Evolutionary conservation across 2,797 vertebrate genomes (phyloP).

Genomic region (Antennarius maculatus): DNA sequence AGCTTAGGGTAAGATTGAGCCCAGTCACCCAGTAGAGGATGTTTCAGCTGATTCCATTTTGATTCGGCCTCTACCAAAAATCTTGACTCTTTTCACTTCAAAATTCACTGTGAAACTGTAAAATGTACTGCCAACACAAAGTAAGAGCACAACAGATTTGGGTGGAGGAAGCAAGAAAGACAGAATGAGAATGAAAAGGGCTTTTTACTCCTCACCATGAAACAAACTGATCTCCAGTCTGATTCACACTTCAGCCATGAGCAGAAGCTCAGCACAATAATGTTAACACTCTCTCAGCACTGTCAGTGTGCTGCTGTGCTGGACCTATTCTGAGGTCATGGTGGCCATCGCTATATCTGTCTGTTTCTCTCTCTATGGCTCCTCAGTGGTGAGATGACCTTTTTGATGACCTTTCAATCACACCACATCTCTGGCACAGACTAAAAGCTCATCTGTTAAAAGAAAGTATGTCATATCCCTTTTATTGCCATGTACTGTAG

Average conservation of each 20-base stretch:
- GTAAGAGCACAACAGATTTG: too few species aligned
- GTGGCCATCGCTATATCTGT: conserved; percentile 15
- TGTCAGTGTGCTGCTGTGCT: conserved; percentile 26
- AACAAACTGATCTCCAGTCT: background rate
- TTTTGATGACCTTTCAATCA: conserved; percentile 11
- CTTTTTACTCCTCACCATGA: conserved; percentile 15
- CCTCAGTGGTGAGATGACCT: conserved; percentile 27
- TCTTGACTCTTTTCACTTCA: too few species aligned
- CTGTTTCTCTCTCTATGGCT: conserved; percentile 16
- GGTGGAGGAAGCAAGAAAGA: too few species aligned
- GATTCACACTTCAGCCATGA: background rate
- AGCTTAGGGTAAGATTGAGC: too few species aligned
- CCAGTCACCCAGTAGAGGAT: too few species aligned
- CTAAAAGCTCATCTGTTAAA: conserved; percentile 8
- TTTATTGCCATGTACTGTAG: too few species aligned
- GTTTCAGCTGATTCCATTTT: too few species aligned
- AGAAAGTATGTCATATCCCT: background rate
- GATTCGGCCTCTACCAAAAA: too few species aligned
- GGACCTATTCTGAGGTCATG: conserved; percentile 34
- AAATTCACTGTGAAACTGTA: too few species aligned
- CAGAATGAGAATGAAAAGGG: background rate
- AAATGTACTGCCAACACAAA: background rate
- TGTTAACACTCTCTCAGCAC: conserved; percentile 2
- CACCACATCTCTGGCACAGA: conserved; percentile 13
- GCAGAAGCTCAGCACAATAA: conserved; percentile 9